phyloP scores from a whole-genome alignment of 2,113 vertebrate species.

The Nasalis larvatus region DNA sequence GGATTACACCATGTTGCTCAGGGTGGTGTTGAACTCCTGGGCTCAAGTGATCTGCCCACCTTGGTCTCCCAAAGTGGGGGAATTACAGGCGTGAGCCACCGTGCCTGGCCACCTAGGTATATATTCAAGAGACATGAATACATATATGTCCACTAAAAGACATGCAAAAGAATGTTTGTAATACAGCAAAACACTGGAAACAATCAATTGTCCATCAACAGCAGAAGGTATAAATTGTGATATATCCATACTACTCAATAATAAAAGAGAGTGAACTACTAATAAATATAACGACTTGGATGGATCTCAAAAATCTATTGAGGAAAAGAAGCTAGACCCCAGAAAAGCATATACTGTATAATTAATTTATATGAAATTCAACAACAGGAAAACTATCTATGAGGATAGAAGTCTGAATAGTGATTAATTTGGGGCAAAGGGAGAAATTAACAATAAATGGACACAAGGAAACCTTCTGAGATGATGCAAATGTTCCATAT shows the following conservation, averaged over 20 bases:
- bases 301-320: conserved; percentile 2
- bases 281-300: conserved; percentile 7
- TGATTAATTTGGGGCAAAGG: neutral
- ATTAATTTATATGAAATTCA: neutral
- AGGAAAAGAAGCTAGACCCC: conserved; percentile 20
- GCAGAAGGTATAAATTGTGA: neutral
- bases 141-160: neutral
- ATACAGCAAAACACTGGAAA: neutral
- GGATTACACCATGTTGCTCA: too few relatives aligned
- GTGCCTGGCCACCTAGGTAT: neutral
- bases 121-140: conserved; percentile 13
- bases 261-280: conserved; percentile 5
- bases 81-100: too few relatives aligned
- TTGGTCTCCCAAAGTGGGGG: too few relatives aligned
- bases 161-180: neutral
- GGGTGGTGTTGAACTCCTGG: too few relatives aligned
- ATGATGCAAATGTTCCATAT: neutral
- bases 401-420: neutral
- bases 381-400: neutral
- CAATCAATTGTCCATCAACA: conserved; percentile 16
- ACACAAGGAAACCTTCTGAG: neutral
- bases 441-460: neutral
- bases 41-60: too few relatives aligned
- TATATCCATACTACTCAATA: neutral
- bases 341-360: neutral